phyloP scores from a whole-genome alignment of 2,797 vertebrate species.

The Syngnathus acus region DNA sequence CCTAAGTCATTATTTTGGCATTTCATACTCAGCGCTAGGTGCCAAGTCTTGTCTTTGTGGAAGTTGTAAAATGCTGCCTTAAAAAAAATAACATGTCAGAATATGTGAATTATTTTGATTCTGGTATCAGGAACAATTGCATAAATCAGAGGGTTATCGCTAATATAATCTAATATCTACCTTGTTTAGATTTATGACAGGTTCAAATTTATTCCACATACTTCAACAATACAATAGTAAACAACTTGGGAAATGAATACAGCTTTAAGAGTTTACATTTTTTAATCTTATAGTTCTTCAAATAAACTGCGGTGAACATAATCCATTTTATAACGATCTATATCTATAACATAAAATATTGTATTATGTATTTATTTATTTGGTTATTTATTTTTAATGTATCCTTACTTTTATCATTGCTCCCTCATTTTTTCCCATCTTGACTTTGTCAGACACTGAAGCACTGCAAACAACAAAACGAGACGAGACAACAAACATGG shows the following conservation, averaged over 20 bases:
- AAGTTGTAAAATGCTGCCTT: not conserved
- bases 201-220: too few species aligned
- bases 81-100: not conserved
- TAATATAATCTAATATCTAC: too few species aligned
- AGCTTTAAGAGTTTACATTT: not conserved
- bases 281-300: not conserved
- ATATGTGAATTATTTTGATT: not conserved
- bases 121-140: not conserved
- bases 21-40: not conserved
- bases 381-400: not conserved
- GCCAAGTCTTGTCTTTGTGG: not conserved
- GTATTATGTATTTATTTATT: not conserved
- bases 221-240: not conserved
- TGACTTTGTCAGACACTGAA: not conserved
- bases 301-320: not conserved
- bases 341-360: too few species aligned
- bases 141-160: not conserved
- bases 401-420: not conserved
- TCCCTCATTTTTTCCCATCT: not conserved
- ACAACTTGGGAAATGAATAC: not conserved
- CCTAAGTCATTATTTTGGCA: not conserved
- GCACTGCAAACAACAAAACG: conserved; percentile 32
- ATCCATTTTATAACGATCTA: too few species aligned
- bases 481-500: conserved; percentile 57
- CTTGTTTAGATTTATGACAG: too few species aligned